Base-by-base conservation (phyloP, 2,797 vertebrate species). In the Melanogrammus aeglefinus region DNA sequence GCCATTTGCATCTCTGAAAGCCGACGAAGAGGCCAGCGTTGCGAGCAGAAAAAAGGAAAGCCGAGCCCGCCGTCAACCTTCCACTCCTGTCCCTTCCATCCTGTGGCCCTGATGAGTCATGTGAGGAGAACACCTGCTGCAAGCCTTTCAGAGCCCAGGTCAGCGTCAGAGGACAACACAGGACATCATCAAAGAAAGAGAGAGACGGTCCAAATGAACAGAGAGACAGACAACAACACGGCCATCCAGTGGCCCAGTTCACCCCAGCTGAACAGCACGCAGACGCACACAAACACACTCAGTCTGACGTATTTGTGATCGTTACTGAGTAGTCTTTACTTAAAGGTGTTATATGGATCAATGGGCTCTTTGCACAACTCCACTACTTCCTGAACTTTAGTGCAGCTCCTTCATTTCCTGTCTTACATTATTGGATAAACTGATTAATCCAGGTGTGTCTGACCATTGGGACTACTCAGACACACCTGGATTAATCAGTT, bases 1-100 rank as follows among this genome's bases (percentile, higher is more conserved):
- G 88, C 84, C 86, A 93, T 94, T 93, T 91, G 91, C 90, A 91
- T 93, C 88, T 92, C 88, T 89, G 91, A 88, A 92, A 81, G 86
- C 82, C 87, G 86, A 87, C 90, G 90, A 92, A 93, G 92, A 92
- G 91, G 85, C 86, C 38, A 77, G 83, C 88, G 92, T 94, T 94
- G 75, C 86, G 85, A 86, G 85, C 77, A 77, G 51, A 86, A 92
- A 86, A 86, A 92, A 86, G 85, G 85, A 92, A 86, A 86, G 85
- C 88, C 51, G 77, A 87, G 89, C 82, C 84, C 63, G 76, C 91
- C 88, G 86, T 90, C 82, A 87, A 85, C 86, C 86, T 82, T 79
- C 83, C 86, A 81, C 87, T 70, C 77, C 88, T 91, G 89, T 87
- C 90, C 90, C 76, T 76, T 10, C 82, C 80, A 35, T 69, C 51